Percentiles rank a stretch among this genome's conserved stretches.
Conservation (phyloP, 2,888 invertebrate species). For the Eristalinus aeneus region DNA sequence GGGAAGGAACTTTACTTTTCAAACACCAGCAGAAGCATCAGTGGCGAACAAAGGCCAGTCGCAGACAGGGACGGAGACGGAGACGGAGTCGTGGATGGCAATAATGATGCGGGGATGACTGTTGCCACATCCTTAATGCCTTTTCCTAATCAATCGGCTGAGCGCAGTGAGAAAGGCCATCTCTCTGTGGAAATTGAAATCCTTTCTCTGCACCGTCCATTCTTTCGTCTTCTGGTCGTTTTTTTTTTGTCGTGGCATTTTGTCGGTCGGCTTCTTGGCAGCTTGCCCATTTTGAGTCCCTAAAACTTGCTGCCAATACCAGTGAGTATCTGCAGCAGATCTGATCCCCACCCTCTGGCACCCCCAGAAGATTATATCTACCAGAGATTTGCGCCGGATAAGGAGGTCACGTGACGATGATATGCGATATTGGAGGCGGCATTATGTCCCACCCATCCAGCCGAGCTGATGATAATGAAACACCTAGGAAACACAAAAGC, state of each 20-base stretch:
- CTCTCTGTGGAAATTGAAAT: conserved; percentile 44
- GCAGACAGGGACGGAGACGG: not conserved
- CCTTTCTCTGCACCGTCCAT: not conserved
- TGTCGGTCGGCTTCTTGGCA: conserved; percentile 55
- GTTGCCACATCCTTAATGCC: conserved; percentile 68
- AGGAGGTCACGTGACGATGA: conserved; percentile 66
- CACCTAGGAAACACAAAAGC: conserved; percentile 64
- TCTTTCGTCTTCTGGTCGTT: conserved; percentile 10
- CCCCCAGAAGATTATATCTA: conserved; percentile 63
- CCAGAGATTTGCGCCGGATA: conserved; percentile 65
- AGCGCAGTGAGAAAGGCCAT: conserved; percentile 51
- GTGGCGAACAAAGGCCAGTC: not conserved
- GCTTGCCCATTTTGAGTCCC: conserved; percentile 55
- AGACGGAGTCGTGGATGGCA: conserved; percentile 44
- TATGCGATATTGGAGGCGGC: conserved; percentile 51
- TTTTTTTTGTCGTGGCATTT: conserved; percentile 39
- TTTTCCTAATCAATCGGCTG: conserved; percentile 71
- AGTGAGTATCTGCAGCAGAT: conserved; percentile 39
- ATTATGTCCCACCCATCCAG: conserved; percentile 40
- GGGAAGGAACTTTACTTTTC: conserved; percentile 27
- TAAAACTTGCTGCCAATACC: conserved; percentile 48
- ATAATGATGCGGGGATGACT: conserved; percentile 59
- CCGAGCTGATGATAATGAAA: conserved; percentile 66
- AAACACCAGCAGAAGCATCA: no score
- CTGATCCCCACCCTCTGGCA: not conserved